A percentile compares a stretch with the other conserved stretches of the same genome.
Conservation (phyloP, 2,888 invertebrate species). For the Atethmia centrago region DNA sequence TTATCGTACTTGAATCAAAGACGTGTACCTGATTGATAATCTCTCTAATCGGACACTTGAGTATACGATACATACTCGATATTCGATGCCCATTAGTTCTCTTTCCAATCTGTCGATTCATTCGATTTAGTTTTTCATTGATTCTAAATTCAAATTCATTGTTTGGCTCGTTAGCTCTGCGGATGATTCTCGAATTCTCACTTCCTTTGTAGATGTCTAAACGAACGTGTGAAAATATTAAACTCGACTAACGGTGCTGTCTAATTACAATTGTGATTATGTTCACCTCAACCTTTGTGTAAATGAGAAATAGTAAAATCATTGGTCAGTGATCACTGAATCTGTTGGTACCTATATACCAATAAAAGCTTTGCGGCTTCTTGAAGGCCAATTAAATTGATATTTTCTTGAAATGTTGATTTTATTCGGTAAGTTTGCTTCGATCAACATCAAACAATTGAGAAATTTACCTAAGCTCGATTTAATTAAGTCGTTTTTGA, state of each 20-base stretch:
- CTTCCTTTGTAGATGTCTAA: constrained; percentile 79
- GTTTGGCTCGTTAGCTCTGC: constrained; percentile 80
- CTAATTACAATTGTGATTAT: constrained; percentile 67
- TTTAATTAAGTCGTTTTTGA: constrained; percentile 19
- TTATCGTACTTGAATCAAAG: constrained; percentile 77
- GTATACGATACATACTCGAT: constrained; percentile 67
- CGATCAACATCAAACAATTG: constrained; percentile 19
- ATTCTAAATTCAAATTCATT: constrained; percentile 82
- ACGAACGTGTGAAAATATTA: constrained; percentile 81
- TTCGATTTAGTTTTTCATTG: constrained; percentile 86
- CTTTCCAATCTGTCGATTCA: constrained; percentile 83
- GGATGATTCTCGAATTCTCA: constrained; percentile 65
- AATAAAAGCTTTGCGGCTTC: constrained; percentile 35
- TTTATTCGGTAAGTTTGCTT: constrained; percentile 39
- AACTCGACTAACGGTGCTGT: constrained; percentile 65
- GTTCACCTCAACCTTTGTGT: constrained; percentile 53
- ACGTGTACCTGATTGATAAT: constrained; percentile 78
- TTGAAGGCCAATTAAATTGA: constrained; percentile 53
- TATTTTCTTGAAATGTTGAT: constrained; percentile 49
- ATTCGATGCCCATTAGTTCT: constrained; percentile 73
- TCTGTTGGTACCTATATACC: not conserved
- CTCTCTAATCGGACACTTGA: constrained; percentile 76
- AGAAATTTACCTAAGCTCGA: not conserved
- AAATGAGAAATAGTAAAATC: constrained; percentile 59
- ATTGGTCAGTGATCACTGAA: constrained; percentile 36